phyloP scores from a whole-genome alignment of 1,140 invertebrate species.

The Achroia grisella region DNA sequence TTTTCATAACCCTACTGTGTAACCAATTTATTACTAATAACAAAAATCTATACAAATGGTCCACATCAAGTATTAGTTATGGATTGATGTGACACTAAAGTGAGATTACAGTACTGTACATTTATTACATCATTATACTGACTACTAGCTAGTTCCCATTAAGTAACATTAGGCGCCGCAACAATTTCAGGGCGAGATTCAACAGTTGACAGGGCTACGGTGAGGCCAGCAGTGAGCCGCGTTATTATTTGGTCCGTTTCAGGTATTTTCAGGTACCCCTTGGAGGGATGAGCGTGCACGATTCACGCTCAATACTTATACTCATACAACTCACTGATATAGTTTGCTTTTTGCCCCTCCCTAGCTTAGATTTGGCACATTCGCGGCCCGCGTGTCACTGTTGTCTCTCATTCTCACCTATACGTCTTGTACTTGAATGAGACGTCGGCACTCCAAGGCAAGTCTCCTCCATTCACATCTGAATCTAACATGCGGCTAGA shows the following conservation, averaged over 20 bases:
- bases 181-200: slow-evolving; percentile 68
- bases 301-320: slow-evolving; percentile 46
- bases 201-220: slow-evolving; percentile 70
- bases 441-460: slow-evolving; percentile 72
- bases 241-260: slow-evolving; percentile 64
- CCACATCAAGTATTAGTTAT: no score
- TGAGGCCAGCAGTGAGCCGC: slow-evolving; percentile 62
- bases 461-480: slow-evolving; percentile 71
- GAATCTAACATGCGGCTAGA: slow-evolving; percentile 65
- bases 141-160: slow-evolving; percentile 37
- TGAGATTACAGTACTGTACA: neutral
- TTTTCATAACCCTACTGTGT: no score
- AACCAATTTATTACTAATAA: no score
- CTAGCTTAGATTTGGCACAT: slow-evolving; percentile 75
- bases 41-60: no score
- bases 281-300: slow-evolving; percentile 48
- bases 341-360: slow-evolving; percentile 75
- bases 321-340: slow-evolving; percentile 70
- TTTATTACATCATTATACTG: slow-evolving; percentile 5
- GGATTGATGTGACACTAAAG: neutral
- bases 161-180: slow-evolving; percentile 44
- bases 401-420: slow-evolving; percentile 74
- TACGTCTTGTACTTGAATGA: slow-evolving; percentile 74
- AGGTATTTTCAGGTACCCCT: slow-evolving; percentile 70
- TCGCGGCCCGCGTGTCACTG: slow-evolving; percentile 73